Base-by-base conservation (phyloP, 2,888 invertebrate species). In the Opisthograptis luteolata region DNA sequence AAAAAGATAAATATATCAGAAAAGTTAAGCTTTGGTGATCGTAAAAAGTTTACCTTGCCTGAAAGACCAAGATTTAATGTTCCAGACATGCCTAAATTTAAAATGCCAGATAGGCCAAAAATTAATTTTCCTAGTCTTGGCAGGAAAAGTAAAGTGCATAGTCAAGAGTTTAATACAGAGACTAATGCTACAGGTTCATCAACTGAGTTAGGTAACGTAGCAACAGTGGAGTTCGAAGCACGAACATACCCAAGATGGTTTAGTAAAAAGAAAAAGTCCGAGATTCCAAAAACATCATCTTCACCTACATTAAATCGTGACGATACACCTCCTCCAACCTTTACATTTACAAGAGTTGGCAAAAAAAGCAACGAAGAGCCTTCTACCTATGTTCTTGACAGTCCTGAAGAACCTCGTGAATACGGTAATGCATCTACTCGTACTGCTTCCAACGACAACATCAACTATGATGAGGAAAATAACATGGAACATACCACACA, bases 161-260 rank as follows among this genome's bases (percentile, higher is more conserved):
- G 28, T 39, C 36, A 92, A 58, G 87, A 86, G 50, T 67, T 78
- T 30, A 87, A 84, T 63, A 60, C 72, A 13, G 77, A 79, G 34
- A 73, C 67, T 6, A 87, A 89, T 55, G 80, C 62, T 68, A 87
- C 62, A 62, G 90, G 74, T 73, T 88, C 81, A 9, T 79, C 73
- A 48, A 70, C 66, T 39, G 89, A 78, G 68, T 73, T 76, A 68
- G 77, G 80, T 62, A 88, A 91, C 45, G 85, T 88, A 24, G 88
- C 92, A 42, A 92, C 92, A 30, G 95, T 96, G 70, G 93, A 93
- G 39, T 93, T 94, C 71, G 95, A 95, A 79, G 94, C 95, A 58
- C 93, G 93, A 63, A 96, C 96, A 0, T 96, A 95, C 73, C 96
- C 96, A 0, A 92, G 96, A 63, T 92, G 96, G 59, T 93, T 94